Conservation (phyloP, 2,797 vertebrate genomes). For the Coranthus polyacanthus region DNA sequence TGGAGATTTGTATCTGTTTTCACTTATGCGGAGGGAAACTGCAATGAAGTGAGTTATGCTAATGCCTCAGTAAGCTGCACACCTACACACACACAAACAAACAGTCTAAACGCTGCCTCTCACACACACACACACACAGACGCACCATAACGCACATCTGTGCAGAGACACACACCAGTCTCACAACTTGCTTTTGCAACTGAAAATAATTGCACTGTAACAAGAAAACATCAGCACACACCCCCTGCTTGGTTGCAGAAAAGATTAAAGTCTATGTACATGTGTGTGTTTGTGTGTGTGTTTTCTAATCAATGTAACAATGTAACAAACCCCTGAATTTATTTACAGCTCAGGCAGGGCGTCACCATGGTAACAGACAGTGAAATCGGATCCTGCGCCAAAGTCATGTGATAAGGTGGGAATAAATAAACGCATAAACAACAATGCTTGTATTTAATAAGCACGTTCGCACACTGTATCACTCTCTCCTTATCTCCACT, state of each 20-base stretch:
- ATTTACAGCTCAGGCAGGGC: constrained; percentile 78
- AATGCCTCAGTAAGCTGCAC: constrained; percentile 42
- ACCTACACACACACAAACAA: constrained; percentile 37
- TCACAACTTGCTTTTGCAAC: constrained; percentile 18
- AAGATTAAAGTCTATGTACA: constrained; percentile 17
- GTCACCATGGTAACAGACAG: constrained; percentile 84
- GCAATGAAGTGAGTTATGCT: constrained; percentile 54
- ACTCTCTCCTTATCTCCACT: constrained; percentile 35
- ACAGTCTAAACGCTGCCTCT: constrained; percentile 17
- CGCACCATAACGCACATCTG: too few relatives aligned
- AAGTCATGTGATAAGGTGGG: constrained; percentile 70
- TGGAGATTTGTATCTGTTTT: constrained; percentile 64
- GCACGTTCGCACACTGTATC: constrained; percentile 4
- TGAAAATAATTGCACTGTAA: constrained; percentile 39
- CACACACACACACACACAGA: constrained; percentile 15
- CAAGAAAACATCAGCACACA: constrained; percentile 17
- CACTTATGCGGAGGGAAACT: constrained; percentile 44
- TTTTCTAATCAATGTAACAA: constrained; percentile 68
- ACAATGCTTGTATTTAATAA: constrained; percentile 59
- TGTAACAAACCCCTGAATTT: constrained; percentile 67
- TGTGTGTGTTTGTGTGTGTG: constrained; percentile 24
- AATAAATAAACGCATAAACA: constrained; percentile 76
- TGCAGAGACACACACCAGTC: constrained; percentile 26
- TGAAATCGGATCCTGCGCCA: constrained; percentile 75
- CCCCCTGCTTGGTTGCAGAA: constrained; percentile 6